Evolutionary conservation across 2,797 vertebrate genomes (phyloP).

Genomic region (Pogoniulus pusillus): DNA sequence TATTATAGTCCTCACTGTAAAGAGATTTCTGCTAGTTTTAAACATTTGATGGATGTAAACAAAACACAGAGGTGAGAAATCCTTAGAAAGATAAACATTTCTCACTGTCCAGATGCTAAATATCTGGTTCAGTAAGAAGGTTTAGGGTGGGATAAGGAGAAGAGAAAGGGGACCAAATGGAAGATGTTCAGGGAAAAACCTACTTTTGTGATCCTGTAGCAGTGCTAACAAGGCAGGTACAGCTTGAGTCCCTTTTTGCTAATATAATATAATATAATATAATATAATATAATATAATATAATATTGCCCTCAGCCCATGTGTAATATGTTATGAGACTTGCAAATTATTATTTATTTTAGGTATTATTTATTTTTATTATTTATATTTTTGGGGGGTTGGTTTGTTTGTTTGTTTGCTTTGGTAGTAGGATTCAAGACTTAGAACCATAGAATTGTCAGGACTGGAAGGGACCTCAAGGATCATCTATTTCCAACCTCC

Average conservation of each 20-base stretch:
- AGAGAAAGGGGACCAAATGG: background rate
- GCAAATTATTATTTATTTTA: rapidly evolving
- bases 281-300: background rate
- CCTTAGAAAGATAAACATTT: background rate
- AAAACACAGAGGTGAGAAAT: background rate
- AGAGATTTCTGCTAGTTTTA: background rate
- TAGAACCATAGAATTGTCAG: no score
- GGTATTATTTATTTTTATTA: background rate
- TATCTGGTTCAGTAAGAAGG: background rate
- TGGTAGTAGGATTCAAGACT: background rate
- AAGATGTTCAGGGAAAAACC: background rate
- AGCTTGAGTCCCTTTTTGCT: background rate
- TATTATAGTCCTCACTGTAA: background rate
- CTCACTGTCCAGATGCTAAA: background rate
- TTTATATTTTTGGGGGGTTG: background rate
- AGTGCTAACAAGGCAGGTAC: background rate
- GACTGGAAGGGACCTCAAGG: no score
- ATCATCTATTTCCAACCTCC: no score
- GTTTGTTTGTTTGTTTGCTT: background rate
- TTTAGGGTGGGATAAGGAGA: background rate
- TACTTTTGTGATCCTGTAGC: background rate
- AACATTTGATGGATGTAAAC: background rate
- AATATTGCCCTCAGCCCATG: background rate
- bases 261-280: background rate
- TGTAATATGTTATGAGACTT: rapidly evolving